phyloP scores from a whole-genome alignment of 2,113 vertebrate species.

The Uria aalge region DNA sequence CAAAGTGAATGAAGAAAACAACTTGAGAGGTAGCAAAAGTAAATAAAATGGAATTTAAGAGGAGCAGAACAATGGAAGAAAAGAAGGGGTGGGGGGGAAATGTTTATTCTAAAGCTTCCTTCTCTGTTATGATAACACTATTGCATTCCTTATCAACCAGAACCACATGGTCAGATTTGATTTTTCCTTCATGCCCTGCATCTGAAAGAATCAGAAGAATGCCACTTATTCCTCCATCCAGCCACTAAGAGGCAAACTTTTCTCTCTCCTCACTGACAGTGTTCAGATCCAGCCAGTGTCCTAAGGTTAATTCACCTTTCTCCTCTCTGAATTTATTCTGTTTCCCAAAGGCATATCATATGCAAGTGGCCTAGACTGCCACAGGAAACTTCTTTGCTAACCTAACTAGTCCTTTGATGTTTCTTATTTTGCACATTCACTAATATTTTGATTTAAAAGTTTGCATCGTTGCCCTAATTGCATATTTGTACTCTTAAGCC shows the following conservation, averaged over 20 bases:
- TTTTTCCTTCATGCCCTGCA: neutral
- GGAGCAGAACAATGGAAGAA: neutral
- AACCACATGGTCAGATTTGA: neutral
- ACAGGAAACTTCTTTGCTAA: neutral
- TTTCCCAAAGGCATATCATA: neutral
- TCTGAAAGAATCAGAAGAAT: neutral
- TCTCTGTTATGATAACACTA: neutral
- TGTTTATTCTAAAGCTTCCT: neutral
- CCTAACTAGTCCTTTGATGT: neutral
- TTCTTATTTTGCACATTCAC: neutral
- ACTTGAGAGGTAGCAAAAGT: neutral
- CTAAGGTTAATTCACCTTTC: neutral
- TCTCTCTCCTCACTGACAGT: neutral
- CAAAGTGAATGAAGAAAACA: neutral
- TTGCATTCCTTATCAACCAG: neutral
- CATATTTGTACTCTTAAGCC: neutral
- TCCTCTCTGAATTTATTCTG: neutral
- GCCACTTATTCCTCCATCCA: neutral
- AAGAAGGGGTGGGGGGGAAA: neutral
- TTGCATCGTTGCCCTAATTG: fast-evolving
- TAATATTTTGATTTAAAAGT: neutral
- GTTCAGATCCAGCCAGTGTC: neutral
- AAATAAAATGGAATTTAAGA: neutral
- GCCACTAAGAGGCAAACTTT: neutral
- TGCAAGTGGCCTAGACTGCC: neutral